Conservation (phyloP, 2,888 invertebrate genomes). For the Patella depressa region DNA sequence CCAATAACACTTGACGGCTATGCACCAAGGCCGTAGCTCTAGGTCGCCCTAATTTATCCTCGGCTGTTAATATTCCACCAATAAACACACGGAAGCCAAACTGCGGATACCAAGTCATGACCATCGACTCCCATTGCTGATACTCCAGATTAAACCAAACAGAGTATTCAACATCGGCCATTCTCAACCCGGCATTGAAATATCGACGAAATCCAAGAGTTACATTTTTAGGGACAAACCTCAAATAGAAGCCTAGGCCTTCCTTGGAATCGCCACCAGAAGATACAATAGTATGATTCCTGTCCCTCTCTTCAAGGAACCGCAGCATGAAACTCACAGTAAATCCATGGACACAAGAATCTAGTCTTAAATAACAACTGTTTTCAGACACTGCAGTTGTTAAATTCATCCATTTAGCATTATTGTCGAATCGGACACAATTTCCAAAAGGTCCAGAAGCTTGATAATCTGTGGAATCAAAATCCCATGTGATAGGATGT, state of each 20-base stretch:
- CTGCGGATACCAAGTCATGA: conserved; percentile 27
- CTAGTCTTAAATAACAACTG: conserved; percentile 25
- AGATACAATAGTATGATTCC: conserved; percentile 32
- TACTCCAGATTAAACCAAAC: conserved; percentile 35
- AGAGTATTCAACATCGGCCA: conserved; percentile 24
- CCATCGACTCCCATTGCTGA: conserved; percentile 30
- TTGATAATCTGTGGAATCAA: conserved; percentile 16
- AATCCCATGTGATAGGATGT: conserved; percentile 21
- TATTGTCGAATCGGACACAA: conserved; percentile 15
- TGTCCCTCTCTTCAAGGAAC: conserved; percentile 27
- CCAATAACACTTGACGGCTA: not conserved
- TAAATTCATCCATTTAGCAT: conserved; percentile 25
- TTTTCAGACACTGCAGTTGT: conserved; percentile 14
- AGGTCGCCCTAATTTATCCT: conserved; percentile 19
- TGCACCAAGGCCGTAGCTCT: conserved; percentile 6
- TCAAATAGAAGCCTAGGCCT: conserved; percentile 31
- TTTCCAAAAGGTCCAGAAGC: conserved; percentile 11
- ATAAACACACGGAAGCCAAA: conserved; percentile 33
- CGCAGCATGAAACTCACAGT: conserved; percentile 29
- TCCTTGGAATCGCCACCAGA: conserved; percentile 31
- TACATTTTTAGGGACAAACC: conserved; percentile 32
- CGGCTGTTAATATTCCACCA: conserved; percentile 30
- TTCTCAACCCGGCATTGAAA: conserved; percentile 31
- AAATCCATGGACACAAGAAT: conserved; percentile 33
- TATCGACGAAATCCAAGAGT: conserved; percentile 37